Base-by-base conservation (phyloP, 92 coral and sea anemone genomes). In the Siderastrea radians region DNA sequence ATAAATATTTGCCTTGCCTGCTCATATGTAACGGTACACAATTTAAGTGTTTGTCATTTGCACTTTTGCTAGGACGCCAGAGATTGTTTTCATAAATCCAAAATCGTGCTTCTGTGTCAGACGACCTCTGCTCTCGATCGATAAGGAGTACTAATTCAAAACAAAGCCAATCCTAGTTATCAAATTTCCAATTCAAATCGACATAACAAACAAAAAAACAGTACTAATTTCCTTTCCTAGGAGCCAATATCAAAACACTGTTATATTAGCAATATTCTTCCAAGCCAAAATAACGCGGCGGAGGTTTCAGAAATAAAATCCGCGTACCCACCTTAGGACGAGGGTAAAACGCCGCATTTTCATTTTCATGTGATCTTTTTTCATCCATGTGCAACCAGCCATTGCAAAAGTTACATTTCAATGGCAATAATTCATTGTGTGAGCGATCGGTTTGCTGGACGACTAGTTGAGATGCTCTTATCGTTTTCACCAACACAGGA, bases 1-100 rank as follows among this genome's bases (percentile, higher is more conserved):
- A 65, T 14, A 64, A 66, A 26, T 80, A 66, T 80, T 80, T 80
- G 13, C 74, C 52, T 79, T 66, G 11, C 15, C 62, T 49, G 74
- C 74, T 38, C 74, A 50, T 13, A n/a, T 69, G 17, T 51, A 65
- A n/a, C 8, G 49, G 26, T 26, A 80, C 46, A 51, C 62, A 80
- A 3, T 19, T 80, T 11, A 50, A 49, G 74, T 66, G 50, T 52
- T 57, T 68, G 75, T 43, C 74, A 67, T 49, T 66, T 80, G 9
- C 6, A 50, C 71, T 49, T 17, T 5, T 49, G 16, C 47, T 61
- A 5, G 74, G 74, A 46, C 46, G 78, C 51, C 61, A 16, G 38
- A 8, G 26, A 49, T 46, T 49, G 59, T 13, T 50, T 17, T 68
- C 43, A 77, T 77, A 58, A 45, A 58, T 60, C 68, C 81, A 61